These are phyloP conservation scores for Dorcus parallelipipedus DNA, from an alignment of 2,888 invertebrate genomes.

Conservation along the genomic window DNA sequence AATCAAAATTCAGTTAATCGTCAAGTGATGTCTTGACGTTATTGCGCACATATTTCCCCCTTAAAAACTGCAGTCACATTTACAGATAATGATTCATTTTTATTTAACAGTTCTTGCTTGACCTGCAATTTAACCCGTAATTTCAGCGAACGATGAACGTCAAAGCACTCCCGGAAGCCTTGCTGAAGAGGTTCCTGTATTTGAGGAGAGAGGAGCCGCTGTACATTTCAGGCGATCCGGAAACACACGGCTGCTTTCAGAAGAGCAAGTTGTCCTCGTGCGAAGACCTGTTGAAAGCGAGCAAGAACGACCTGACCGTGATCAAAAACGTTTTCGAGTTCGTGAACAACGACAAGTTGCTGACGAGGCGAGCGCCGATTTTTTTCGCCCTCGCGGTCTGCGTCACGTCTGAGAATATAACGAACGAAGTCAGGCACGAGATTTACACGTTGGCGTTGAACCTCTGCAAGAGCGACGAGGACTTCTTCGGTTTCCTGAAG, in stretches of 20 bases:
- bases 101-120: too few relatives aligned
- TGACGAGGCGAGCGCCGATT: constrained; percentile 32
- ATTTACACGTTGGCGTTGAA: constrained; percentile 35
- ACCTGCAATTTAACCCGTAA: too few relatives aligned
- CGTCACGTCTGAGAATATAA: neutral
- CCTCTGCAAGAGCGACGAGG: constrained; percentile 60
- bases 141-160: too few relatives aligned
- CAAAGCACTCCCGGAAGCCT: constrained; percentile 19
- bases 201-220: constrained; percentile 27
- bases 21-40: too few relatives aligned
- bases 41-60: too few relatives aligned
- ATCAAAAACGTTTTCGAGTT: constrained; percentile 1
- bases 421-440: constrained; percentile 13
- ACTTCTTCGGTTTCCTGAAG: constrained; percentile 40
- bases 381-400: constrained; percentile 32
- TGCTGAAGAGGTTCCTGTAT: constrained; percentile 38
- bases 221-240: constrained; percentile 37
- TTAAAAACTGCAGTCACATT: too few relatives aligned
- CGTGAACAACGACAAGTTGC: neutral
- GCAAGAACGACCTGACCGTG: neutral
- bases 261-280: constrained; percentile 15
- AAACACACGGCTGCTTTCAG: constrained; percentile 26
- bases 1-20: too few relatives aligned
- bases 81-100: too few relatives aligned
- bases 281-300: constrained; percentile 9